Base-by-base conservation (phyloP, 2,113 vertebrate genomes). In the Callipepla squamata region DNA sequence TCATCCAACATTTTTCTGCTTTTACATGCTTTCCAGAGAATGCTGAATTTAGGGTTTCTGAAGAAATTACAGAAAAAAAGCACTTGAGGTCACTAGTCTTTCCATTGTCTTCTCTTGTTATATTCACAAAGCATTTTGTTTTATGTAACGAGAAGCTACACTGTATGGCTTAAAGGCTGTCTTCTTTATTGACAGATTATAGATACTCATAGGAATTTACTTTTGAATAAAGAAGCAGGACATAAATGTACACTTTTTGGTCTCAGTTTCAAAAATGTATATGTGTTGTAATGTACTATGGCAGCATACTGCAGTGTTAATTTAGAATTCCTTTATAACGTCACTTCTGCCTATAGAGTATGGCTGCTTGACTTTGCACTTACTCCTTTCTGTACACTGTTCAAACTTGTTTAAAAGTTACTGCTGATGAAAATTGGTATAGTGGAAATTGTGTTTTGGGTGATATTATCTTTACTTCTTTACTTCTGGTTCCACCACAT, bases 381-480 rank as follows among this genome's bases (percentile, higher is more conserved):
- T 77, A 59, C 17, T 21, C 32, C 14, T 72, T 61, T 36, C 28
- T 50, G 44, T 38, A 8, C 28, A 15, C 21, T 62, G 25, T 73
- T 94, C 50, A 40, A 89, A 82, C 34, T 48, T 30, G 7, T 44
- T 74, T 44, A n/a, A 57, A 85, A 40, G 83, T 26, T 34, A 26
- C 21, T 85, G 13, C 23, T 32, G 61, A 6, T 48, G 30, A 67
- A 82, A 85, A 47, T 13, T 15, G 26, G 5, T n/a, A 10, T 53
- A 23, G 10, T n/a, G 63, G 50, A 75, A 62, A 44, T 58, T 65
- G 6, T 5, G 11, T 6, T 48, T 15, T 38, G 36, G 23, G 7
- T 26, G 34, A 63, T 82, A 44, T 19, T 89, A 38, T n/a, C 59
- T 85, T 87, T 7, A 48, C 32, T 91, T n/a, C 59, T 85, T 87